phyloP scores from a whole-genome alignment of 1,140 invertebrate species.

The Heterodera schachtii region DNA sequence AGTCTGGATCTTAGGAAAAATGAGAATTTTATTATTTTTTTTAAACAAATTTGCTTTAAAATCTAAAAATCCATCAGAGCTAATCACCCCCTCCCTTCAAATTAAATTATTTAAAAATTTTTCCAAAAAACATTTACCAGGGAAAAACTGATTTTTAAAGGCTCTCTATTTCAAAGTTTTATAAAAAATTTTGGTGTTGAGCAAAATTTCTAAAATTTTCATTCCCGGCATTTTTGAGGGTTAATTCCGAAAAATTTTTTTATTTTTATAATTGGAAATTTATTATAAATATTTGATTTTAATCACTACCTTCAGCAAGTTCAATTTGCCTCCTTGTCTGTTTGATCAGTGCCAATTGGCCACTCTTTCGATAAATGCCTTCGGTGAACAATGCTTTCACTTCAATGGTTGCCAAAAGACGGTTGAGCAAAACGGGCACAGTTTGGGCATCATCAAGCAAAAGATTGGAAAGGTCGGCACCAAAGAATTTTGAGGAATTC shows the following conservation, averaged over 20 bases:
- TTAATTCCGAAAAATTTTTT: too few species aligned
- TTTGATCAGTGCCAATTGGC: constrained; percentile 66
- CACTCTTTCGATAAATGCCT: constrained; percentile 89
- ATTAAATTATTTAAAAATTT: too few species aligned
- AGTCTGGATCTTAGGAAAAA: constrained; percentile 69
- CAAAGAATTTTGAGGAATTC: constrained; percentile 73
- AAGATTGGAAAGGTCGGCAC: constrained; percentile 74
- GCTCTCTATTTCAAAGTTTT: too few species aligned
- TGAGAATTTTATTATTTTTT: not conserved
- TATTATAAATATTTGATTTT: not conserved
- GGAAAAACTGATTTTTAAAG: too few species aligned
- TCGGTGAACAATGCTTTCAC: constrained; percentile 86
- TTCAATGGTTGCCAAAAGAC: constrained; percentile 82
- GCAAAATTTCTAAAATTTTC: too few species aligned
- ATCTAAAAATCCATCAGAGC: too few species aligned
- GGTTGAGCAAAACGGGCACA: constrained; percentile 82
- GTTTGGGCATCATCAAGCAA: constrained; percentile 73
- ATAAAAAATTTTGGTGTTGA: too few species aligned
- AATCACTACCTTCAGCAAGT: constrained; percentile 34
- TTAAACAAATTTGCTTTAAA: too few species aligned
- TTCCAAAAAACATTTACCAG: too few species aligned
- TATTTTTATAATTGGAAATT: too few species aligned
- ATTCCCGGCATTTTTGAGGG: too few species aligned
- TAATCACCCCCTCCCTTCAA: not conserved
- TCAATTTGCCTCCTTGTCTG: constrained; percentile 55